A percentile compares a stretch with the other conserved stretches of the same genome.
Evolutionary conservation across 2,888 invertebrate species (phyloP).

Genomic region (Ditula angustiorana): DNA sequence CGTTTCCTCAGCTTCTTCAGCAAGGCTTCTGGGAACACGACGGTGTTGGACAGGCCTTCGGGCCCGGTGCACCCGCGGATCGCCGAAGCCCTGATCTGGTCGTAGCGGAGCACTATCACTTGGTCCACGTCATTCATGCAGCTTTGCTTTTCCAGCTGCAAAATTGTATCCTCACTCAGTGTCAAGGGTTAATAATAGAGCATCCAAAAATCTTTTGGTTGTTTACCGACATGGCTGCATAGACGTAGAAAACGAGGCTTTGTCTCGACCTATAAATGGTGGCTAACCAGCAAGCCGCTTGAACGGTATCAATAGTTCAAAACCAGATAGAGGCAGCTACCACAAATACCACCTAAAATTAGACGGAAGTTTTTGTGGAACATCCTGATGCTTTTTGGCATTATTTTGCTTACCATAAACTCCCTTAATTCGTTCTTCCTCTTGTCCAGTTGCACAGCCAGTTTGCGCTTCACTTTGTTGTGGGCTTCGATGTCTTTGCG

Average conservation of each 20-base stretch:
- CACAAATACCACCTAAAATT: too few species aligned
- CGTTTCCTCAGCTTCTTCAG: conserved; percentile 86
- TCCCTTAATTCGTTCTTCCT: conserved; percentile 86
- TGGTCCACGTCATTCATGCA: conserved; percentile 91
- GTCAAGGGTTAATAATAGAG: too few species aligned
- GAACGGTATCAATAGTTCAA: too few species aligned
- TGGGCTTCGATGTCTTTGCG: conserved; percentile 86
- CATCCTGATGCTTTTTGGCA: too few species aligned
- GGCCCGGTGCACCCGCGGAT: conserved; percentile 73
- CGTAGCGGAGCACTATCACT: conserved; percentile 88
- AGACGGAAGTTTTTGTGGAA: too few species aligned
- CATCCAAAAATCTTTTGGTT: too few species aligned
- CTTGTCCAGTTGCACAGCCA: conserved; percentile 82
- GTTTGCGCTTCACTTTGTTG: conserved; percentile 83
- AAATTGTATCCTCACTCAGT: conserved; percentile 25
- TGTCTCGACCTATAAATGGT: too few species aligned
- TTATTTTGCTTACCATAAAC: conserved; percentile 83
- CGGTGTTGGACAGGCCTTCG: conserved; percentile 71
- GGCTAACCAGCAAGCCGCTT: too few species aligned
- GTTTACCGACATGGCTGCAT: too few species aligned
- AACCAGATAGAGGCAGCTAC: too few species aligned
- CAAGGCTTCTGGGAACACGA: conserved; percentile 87
- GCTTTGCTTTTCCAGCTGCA: conserved; percentile 89
- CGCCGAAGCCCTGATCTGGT: conserved; percentile 87
- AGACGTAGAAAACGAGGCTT: too few species aligned